Percentiles rank a stretch among this genome's conserved stretches.
Conservation (phyloP, 2,113 vertebrate species). For the Forbesichthys agassizii region DNA sequence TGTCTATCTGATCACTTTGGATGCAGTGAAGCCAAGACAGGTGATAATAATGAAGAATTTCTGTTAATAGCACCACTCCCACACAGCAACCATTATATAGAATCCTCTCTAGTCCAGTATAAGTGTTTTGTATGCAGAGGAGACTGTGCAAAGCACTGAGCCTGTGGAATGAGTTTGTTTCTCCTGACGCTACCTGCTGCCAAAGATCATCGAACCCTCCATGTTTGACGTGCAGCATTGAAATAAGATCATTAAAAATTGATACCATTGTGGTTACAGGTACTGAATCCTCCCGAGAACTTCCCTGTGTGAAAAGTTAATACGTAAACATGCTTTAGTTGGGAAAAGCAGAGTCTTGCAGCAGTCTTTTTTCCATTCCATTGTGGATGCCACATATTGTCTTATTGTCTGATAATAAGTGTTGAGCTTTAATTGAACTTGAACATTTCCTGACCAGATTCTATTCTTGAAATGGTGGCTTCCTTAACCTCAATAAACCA, state of each 20-base stretch:
- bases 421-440: no score
- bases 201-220: constrained; percentile 50
- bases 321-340: constrained; percentile 40
- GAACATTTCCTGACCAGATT: no score
- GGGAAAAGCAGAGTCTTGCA: not conserved
- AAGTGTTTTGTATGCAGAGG: constrained; percentile 52
- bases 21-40: not conserved
- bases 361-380: constrained; percentile 22
- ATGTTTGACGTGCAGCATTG: constrained; percentile 63
- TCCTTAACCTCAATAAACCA: no score
- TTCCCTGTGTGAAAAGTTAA: constrained; percentile 49
- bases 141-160: constrained; percentile 28
- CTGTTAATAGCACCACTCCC: not conserved
- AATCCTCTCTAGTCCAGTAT: constrained; percentile 15
- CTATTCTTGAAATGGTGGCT: no score
- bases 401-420: not conserved
- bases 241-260: constrained; percentile 70
- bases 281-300: constrained; percentile 53
- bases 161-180: constrained; percentile 34
- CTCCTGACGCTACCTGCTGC: constrained; percentile 50
- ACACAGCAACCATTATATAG: not conserved
- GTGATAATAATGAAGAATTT: not conserved
- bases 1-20: not conserved
- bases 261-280: constrained; percentile 48
- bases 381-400: not conserved